Evolutionary conservation across 2,797 vertebrate species (phyloP).

Genomic region (Sebastolobus alascanus): DNA sequence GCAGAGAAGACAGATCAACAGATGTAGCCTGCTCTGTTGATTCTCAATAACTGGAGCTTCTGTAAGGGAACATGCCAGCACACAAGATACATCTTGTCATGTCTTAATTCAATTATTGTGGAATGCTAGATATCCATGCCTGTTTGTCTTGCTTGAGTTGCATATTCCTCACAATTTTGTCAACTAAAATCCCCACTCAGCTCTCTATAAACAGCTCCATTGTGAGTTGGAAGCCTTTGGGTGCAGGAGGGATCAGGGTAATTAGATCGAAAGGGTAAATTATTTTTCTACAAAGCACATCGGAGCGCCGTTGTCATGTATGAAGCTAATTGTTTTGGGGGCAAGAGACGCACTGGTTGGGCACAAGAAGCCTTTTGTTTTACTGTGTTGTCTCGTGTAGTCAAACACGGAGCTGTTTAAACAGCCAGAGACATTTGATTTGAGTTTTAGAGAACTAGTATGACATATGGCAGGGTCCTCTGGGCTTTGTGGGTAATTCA

Average conservation of each 20-base stretch:
- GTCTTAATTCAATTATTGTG: conserved; percentile 65
- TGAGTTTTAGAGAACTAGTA: conserved; percentile 53
- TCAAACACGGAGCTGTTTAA: conserved; percentile 52
- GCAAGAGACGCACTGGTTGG: conserved; percentile 26
- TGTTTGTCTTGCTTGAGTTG: conserved; percentile 68
- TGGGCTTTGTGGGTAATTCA: conserved; percentile 67
- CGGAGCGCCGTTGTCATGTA: conserved; percentile 55
- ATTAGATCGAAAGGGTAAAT: conserved; percentile 70
- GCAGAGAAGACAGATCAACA: conserved; percentile 11
- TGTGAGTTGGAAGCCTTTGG: conserved; percentile 57
- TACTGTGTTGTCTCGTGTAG: conserved; percentile 33
- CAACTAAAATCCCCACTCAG: conserved; percentile 54
- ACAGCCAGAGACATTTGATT: conserved; percentile 65
- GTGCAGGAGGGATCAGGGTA: conserved; percentile 54
- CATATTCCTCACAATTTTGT: conserved; percentile 69
- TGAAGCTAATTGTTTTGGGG: conserved; percentile 65
- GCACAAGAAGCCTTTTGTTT: conserved; percentile 64
- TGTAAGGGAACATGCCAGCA: conserved; percentile 31
- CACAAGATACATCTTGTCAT: conserved; percentile 57
- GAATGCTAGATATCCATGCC: conserved; percentile 64
- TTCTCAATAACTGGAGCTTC: conserved; percentile 38
- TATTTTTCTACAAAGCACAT: conserved; percentile 66
- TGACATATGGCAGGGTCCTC: conserved; percentile 61
- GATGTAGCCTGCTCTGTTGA: conserved; percentile 23
- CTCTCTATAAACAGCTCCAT: conserved; percentile 60